phyloP scores from a whole-genome alignment of 2,888 invertebrate species.

The Macaria liturata region DNA sequence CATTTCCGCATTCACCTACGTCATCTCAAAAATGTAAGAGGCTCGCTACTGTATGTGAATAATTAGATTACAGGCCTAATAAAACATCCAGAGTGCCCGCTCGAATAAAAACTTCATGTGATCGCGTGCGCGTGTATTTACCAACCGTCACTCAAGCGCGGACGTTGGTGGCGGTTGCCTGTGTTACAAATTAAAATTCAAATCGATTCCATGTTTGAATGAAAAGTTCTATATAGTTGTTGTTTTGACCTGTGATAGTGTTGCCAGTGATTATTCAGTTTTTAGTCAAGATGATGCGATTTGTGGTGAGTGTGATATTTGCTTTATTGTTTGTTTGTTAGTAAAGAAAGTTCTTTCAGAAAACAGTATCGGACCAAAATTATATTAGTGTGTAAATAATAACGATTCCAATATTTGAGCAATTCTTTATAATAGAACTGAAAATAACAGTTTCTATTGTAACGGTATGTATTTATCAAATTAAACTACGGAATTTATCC shows the following conservation, averaged over 20 bases:
- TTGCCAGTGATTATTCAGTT: slow-evolving; percentile 26
- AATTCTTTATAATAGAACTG: no score
- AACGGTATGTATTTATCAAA: no score
- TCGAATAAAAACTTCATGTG: slow-evolving; percentile 34
- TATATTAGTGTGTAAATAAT: no score
- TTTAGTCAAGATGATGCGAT: slow-evolving; percentile 32
- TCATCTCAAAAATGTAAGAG: no score
- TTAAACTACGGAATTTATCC: no score
- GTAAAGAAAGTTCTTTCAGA: no score
- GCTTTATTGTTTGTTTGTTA: background rate
- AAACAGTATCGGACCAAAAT: no score
- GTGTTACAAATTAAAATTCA: slow-evolving; percentile 41
- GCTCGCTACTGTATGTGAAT: no score
- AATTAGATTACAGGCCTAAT: no score
- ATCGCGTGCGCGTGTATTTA: slow-evolving; percentile 32
- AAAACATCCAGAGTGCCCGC: slow-evolving; percentile 10
- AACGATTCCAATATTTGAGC: no score
- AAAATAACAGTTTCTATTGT: no score
- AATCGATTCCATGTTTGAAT: slow-evolving; percentile 30
- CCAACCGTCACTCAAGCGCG: slow-evolving; percentile 43
- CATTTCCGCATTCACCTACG: no score
- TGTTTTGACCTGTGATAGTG: slow-evolving; percentile 29
- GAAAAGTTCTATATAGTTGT: slow-evolving; percentile 24
- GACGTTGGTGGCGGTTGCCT: slow-evolving; percentile 43
- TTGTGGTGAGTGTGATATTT: slow-evolving; percentile 31